Conservation (phyloP, 2,113 vertebrate genomes). For the Raja brachyura region DNA sequence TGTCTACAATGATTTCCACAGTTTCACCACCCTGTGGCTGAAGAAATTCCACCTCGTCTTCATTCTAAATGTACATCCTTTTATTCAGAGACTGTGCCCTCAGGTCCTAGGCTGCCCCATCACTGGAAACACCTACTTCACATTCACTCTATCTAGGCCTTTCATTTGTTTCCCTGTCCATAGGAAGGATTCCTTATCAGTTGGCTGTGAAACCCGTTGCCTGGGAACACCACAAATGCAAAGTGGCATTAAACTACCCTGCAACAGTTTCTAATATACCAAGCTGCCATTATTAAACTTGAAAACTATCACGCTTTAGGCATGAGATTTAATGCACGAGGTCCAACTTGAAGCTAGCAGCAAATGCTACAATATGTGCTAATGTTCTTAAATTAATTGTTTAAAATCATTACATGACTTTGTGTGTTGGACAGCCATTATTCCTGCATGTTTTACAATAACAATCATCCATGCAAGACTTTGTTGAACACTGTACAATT, state of each 20-base stretch:
- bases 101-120: too few relatives aligned
- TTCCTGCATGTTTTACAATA: too few relatives aligned
- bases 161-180: neutral
- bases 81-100: too few relatives aligned
- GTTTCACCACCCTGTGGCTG: too few relatives aligned
- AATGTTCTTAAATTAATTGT: neutral
- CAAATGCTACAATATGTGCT: neutral
- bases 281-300: neutral
- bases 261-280: neutral
- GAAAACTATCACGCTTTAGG: neutral
- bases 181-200: too few relatives aligned
- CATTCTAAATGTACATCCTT: too few relatives aligned
- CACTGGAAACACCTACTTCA: too few relatives aligned
- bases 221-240: neutral
- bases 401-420: neutral
- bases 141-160: too few relatives aligned
- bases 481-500: neutral
- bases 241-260: neutral
- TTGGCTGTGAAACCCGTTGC: neutral
- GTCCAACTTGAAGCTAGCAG: neutral
- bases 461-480: neutral
- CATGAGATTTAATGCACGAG: neutral
- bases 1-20: too few relatives aligned
- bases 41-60: too few relatives aligned
- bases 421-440: neutral